A percentile compares a stretch with the other conserved stretches of the same genome.
Evolutionary conservation across 1,140 invertebrate species (phyloP).

Genomic region (Leptinotarsa texana): DNA sequence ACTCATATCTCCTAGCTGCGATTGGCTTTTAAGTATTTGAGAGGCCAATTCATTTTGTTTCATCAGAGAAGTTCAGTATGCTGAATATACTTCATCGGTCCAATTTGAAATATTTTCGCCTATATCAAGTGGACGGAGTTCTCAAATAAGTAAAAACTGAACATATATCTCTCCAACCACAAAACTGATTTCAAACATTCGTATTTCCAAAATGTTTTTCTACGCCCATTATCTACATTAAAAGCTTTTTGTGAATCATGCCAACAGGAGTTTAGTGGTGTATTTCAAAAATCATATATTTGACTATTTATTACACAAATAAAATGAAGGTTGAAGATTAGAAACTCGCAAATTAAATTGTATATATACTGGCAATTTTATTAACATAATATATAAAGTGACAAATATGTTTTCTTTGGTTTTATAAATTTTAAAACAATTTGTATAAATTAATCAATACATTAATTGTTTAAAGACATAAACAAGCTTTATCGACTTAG

Average conservation of each 20-base stretch:
- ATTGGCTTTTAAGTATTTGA: too few relatives aligned
- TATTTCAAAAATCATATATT: not conserved
- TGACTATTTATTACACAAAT: not conserved
- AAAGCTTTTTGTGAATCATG: not conserved
- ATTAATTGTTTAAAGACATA: slow-evolving; percentile 46
- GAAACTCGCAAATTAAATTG: not conserved
- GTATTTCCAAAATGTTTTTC: not conserved
- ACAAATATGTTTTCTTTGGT: slow-evolving; percentile 44
- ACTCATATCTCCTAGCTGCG: too few relatives aligned
- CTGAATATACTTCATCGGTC: too few relatives aligned
- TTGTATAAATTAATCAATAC: slow-evolving; percentile 37
- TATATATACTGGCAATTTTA: slow-evolving; percentile 35
- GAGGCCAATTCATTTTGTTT: too few relatives aligned
- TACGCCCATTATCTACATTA: not conserved
- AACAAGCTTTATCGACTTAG: slow-evolving; percentile 36
- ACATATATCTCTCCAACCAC: not conserved
- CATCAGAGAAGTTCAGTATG: too few relatives aligned
- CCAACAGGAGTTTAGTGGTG: not conserved
- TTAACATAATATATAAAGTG: slow-evolving; percentile 32
- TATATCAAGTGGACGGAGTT: too few relatives aligned
- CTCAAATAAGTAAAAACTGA: not conserved
- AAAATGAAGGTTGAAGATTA: not conserved
- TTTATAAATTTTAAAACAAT: slow-evolving; percentile 33
- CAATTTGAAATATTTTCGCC: too few relatives aligned
- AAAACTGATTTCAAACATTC: not conserved